Percentiles rank a stretch among this genome's conserved stretches.
Evolutionary conservation across 92 coral and sea anemone species (phyloP).

Genomic region (Desmophyllum pertusum): DNA sequence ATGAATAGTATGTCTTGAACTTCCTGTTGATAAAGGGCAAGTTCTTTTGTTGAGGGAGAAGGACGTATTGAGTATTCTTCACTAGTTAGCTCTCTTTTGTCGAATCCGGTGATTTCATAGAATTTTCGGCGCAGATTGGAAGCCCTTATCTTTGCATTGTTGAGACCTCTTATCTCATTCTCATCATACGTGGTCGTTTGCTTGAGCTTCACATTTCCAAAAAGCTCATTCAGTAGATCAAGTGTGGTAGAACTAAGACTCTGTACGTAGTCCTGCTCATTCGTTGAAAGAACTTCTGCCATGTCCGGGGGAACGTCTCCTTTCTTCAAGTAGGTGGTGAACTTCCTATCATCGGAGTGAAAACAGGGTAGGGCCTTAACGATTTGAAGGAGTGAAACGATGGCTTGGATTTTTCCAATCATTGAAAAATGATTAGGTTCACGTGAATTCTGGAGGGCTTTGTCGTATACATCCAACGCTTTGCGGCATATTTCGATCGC

Average conservation of each 20-base stretch:
- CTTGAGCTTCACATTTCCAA: conserved; percentile 45
- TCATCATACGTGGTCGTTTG: conserved; percentile 45
- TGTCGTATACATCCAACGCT: conserved; percentile 48
- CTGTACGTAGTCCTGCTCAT: conserved; percentile 50
- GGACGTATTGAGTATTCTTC: background rate
- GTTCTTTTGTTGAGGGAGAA: background rate
- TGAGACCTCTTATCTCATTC: conserved; percentile 38
- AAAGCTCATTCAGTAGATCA: conserved; percentile 51
- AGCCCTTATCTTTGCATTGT: conserved; percentile 60
- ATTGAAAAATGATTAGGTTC: conserved; percentile 36
- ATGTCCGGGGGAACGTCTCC: conserved; percentile 41
- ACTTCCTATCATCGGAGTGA: background rate
- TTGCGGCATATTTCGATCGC: conserved; percentile 11
- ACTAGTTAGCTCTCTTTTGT: conserved; percentile 39
- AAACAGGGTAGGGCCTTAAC: conserved; percentile 57
- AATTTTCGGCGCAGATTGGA: conserved; percentile 52
- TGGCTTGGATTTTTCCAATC: conserved; percentile 63
- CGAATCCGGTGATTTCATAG: conserved; percentile 60
- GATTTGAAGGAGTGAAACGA: conserved; percentile 50
- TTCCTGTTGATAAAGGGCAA: conserved; percentile 42
- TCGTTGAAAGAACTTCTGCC: conserved; percentile 27
- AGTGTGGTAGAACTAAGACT: conserved; percentile 28
- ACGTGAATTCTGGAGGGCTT: conserved; percentile 12
- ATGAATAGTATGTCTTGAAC: conserved; percentile 60
- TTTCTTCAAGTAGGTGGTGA: conserved; percentile 32